A percentile compares a stretch with the other conserved stretches of the same genome.
phyloP scores from a whole-genome alignment of 2,797 vertebrate species.

The Pangasius sanitwongsei region DNA sequence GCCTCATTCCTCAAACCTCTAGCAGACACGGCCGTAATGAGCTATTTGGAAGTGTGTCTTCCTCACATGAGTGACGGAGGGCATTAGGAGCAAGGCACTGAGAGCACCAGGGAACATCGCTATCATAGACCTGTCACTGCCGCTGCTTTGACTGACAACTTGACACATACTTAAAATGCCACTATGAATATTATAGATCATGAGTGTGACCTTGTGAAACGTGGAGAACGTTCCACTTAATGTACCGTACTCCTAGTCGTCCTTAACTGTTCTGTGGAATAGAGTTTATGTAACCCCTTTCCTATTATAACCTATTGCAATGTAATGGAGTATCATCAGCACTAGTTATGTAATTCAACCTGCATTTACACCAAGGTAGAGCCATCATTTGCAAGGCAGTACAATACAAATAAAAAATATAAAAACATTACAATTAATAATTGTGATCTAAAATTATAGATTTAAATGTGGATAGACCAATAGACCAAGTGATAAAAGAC shows the following conservation, averaged over 20 bases:
- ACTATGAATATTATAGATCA: not conserved
- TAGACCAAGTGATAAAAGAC: not conserved
- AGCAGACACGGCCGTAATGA: constrained; percentile 24
- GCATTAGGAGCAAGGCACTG: constrained; percentile 18
- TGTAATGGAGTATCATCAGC: not conserved
- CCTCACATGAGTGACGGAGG: constrained; percentile 32
- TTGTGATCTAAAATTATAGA: not conserved
- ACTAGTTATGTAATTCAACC: not conserved
- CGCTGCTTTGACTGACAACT: constrained; percentile 13
- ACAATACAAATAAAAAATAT: not conserved
- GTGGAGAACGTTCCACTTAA: not conserved
- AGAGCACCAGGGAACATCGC: not conserved
- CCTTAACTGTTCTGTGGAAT: not conserved
- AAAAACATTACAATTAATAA: not conserved
- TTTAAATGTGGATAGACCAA: not conserved
- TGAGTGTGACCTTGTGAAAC: constrained; percentile 1
- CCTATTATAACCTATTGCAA: not conserved
- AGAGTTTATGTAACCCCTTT: not conserved
- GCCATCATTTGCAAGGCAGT: not conserved
- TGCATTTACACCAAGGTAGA: not conserved
- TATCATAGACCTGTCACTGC: constrained; percentile 19
- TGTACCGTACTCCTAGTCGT: not conserved
- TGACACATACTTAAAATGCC: not conserved
- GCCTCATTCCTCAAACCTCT: constrained; percentile 5
- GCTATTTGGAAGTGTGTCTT: constrained; percentile 12